These are phyloP conservation scores for Conopomorpha cramerella DNA, from an alignment of 1,140 invertebrate species.

Conservation along the genomic window DNA sequence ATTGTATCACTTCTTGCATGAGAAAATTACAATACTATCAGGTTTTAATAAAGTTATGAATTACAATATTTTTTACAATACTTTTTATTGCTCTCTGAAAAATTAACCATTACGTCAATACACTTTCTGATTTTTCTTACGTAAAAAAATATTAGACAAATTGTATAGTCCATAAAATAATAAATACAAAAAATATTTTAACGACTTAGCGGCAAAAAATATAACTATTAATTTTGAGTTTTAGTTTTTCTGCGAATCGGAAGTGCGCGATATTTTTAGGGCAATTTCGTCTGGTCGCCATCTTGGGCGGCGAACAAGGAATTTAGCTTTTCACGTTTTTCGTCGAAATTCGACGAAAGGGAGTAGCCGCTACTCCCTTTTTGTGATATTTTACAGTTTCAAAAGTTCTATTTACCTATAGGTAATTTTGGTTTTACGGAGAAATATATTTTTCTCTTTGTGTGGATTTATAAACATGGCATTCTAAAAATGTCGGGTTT, in stretches of 20 bases:
- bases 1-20: conserved; percentile 1
- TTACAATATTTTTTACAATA: conserved; percentile 2
- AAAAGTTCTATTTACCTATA: conserved; percentile 42
- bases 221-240: too few relatives aligned
- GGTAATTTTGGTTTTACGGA: conserved; percentile 28
- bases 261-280: conserved; percentile 34
- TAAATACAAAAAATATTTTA: neutral
- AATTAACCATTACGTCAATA: too few relatives aligned
- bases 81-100: too few relatives aligned
- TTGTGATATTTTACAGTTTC: conserved; percentile 33
- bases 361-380: conserved; percentile 61
- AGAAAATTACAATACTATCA: neutral
- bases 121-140: neutral
- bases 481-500: conserved; percentile 79
- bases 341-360: conserved; percentile 70
- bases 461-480: conserved; percentile 72
- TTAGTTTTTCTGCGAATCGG: conserved; percentile 12
- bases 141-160: neutral
- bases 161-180: neutral
- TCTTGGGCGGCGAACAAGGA: conserved; percentile 63
- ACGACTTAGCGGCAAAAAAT: too few relatives aligned
- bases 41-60: neutral
- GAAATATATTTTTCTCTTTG: conserved; percentile 55
- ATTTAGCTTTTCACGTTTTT: conserved; percentile 51
- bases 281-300: conserved; percentile 64